A percentile compares a stretch with the other conserved stretches of the same genome.
phyloP scores from a whole-genome alignment of 2,113 vertebrate species.

The Ahaetulla prasina region DNA sequence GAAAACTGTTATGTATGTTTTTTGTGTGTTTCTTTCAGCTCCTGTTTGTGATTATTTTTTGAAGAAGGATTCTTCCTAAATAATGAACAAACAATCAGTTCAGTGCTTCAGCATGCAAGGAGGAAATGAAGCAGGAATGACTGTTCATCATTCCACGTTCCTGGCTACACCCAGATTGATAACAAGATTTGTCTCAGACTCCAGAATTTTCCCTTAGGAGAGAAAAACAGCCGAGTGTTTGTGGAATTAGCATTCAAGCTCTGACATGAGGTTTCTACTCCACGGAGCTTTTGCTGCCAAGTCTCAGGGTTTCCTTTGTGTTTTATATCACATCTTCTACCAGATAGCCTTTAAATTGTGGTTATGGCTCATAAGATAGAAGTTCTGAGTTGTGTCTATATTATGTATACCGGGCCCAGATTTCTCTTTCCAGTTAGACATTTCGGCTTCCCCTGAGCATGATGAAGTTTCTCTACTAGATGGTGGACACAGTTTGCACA shows the following conservation, averaged over 20 bases:
- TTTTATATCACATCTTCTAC: not conserved
- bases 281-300: slow-evolving; percentile 30
- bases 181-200: slow-evolving; percentile 37
- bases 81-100: slow-evolving; percentile 29
- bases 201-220: slow-evolving; percentile 28
- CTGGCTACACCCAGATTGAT: slow-evolving; percentile 39
- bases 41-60: slow-evolving; percentile 26
- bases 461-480: slow-evolving; percentile 23
- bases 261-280: slow-evolving; percentile 1
- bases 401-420: slow-evolving; percentile 43
- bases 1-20: not conserved
- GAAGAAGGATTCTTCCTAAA: slow-evolving; percentile 46
- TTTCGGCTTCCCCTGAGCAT: slow-evolving; percentile 32
- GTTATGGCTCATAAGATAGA: slow-evolving; percentile 42
- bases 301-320: slow-evolving; percentile 12
- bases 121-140: slow-evolving; percentile 28
- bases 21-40: slow-evolving; percentile 54
- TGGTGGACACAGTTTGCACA: not conserved
- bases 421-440: slow-evolving; percentile 26
- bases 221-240: slow-evolving; percentile 14
- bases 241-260: slow-evolving; percentile 21
- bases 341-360: not conserved
- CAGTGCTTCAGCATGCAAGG: slow-evolving; percentile 9
- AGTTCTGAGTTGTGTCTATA: slow-evolving; percentile 54
- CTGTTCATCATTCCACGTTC: slow-evolving; percentile 32